Base-by-base conservation (phyloP, 2,888 invertebrate genomes). In the Minunthozetes semirufus region DNA sequence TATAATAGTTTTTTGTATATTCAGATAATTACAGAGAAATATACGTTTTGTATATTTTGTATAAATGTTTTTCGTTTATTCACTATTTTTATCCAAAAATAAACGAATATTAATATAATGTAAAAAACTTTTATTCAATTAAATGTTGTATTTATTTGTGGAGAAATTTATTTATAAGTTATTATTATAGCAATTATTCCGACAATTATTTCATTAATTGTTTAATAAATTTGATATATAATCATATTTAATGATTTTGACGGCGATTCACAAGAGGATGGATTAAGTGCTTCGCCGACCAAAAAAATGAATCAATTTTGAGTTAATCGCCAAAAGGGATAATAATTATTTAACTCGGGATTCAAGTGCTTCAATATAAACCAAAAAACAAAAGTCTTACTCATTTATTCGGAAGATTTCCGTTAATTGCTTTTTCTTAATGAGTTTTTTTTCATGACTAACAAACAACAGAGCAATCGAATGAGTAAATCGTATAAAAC, bases 131-230 rank as follows among this genome's bases (percentile, higher is more conserved):
- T 2, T n/a, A 53, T 53, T 53, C 53, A 19, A 19, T 53, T 53
- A 53, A 53, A 33, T 33, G 53, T 53, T 33, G 53, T 53, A 53
- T 48, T 48, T 48, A 53, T 53, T 53, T 53, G 53, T 53, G 53
- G 11, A 53, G 8, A 5, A 33, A 33, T 33, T 33, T 33, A 33
- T 33, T 33, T 33, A 53, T 53, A 53, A 53, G 4, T n/a, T 4
- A 53, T 53, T 53, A 53, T 53, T 53, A 19, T 4, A 3, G 4
- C n/a, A 53, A 53, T 19, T 53, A 53, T 53, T 53, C 53, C 4
- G 33, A 33, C 8, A 33, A 33, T 33, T 19, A 53, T n/a, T 53
- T 8, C 19, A 53, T n/a, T 19, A 19, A 19, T 53, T 19, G 19
- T 53, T 17, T 48, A 11, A 48, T 48, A 48, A 17, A 48, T 48